Conservation (phyloP, 2,797 vertebrate genomes). For the Catamblyrhynchus diadema region DNA sequence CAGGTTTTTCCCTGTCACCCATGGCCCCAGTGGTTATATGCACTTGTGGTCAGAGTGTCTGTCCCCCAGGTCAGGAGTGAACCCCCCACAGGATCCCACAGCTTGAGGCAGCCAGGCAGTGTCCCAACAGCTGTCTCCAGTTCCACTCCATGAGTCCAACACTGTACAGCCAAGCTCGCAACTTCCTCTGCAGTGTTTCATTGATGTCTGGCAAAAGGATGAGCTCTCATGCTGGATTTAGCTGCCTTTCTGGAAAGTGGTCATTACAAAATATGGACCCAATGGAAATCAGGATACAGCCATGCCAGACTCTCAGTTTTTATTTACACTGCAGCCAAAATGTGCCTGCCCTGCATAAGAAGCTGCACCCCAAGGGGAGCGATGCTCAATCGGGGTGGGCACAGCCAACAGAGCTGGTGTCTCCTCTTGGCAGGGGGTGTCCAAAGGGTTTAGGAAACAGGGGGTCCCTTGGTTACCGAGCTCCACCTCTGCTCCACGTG, state of each 20-base stretch:
- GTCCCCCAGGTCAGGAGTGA: rapidly evolving
- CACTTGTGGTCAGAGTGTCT: not conserved
- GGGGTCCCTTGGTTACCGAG: not conserved
- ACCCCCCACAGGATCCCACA: not conserved
- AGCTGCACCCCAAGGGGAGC: rapidly evolving
- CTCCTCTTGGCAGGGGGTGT: not conserved
- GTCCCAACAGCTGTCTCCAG: not conserved
- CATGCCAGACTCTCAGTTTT: not conserved
- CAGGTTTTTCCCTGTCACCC: not conserved
- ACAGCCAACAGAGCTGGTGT: not conserved
- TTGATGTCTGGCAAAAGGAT: not conserved
- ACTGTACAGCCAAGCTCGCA: not conserved
- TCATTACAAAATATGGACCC: not conserved
- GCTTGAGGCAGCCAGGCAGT: not conserved
- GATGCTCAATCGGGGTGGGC: rapidly evolving
- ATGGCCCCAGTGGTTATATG: not conserved
- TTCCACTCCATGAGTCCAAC: not conserved
- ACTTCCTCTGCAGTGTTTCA: not conserved
- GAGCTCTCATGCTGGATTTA: not conserved
- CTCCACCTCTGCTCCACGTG: not conserved
- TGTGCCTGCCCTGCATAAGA: not conserved
- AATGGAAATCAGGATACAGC: not conserved
- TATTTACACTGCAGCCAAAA: not conserved
- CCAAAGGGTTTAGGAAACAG: not conserved
- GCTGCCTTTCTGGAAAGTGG: not conserved